These are phyloP conservation scores for Eucidaris tribuloides DNA, from an alignment of 35 echinoderm and acorn worm species.

Conservation along the genomic window DNA sequence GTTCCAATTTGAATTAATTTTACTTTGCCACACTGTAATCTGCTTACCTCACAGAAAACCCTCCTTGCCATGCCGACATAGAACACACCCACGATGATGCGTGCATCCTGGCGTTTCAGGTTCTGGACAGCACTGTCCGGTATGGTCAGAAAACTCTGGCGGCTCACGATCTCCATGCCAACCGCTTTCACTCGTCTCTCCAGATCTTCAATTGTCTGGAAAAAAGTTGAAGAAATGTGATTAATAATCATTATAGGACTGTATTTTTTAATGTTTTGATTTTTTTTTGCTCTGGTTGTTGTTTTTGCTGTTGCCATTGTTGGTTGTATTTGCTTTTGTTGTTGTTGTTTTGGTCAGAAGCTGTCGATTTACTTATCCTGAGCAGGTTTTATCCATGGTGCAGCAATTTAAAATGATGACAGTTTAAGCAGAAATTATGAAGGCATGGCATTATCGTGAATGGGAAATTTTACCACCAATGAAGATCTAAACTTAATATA, in stretches of 20 bases:
- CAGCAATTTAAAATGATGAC: too few relatives aligned
- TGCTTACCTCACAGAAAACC: slow-evolving; percentile 96
- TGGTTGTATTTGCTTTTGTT: too few relatives aligned
- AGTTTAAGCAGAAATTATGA: too few relatives aligned
- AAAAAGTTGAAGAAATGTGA: neutral
- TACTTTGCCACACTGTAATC: too few relatives aligned
- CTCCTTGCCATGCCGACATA: slow-evolving; percentile 87
- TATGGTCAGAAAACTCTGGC: slow-evolving; percentile 89
- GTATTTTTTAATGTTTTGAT: neutral
- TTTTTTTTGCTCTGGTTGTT: neutral
- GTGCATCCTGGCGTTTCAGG: slow-evolving; percentile 74
- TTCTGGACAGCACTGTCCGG: slow-evolving; percentile 78
- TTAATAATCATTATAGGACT: neutral
- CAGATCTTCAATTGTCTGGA: slow-evolving; percentile 93
- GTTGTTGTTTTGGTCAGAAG: too few relatives aligned
- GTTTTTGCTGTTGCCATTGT: too few relatives aligned
- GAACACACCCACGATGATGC: slow-evolving; percentile 96
- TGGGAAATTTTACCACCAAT: too few relatives aligned
- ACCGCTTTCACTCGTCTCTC: slow-evolving; percentile 78
- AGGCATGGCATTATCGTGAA: too few relatives aligned
- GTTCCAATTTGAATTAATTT: too few relatives aligned
- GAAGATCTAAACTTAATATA: too few relatives aligned
- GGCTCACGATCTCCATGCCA: slow-evolving; percentile 73
- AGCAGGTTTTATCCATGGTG: too few relatives aligned
- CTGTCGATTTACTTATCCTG: too few relatives aligned